Evolutionary conservation across 2,113 vertebrate species (phyloP).

Genomic region (Empidonax alnorum): DNA sequence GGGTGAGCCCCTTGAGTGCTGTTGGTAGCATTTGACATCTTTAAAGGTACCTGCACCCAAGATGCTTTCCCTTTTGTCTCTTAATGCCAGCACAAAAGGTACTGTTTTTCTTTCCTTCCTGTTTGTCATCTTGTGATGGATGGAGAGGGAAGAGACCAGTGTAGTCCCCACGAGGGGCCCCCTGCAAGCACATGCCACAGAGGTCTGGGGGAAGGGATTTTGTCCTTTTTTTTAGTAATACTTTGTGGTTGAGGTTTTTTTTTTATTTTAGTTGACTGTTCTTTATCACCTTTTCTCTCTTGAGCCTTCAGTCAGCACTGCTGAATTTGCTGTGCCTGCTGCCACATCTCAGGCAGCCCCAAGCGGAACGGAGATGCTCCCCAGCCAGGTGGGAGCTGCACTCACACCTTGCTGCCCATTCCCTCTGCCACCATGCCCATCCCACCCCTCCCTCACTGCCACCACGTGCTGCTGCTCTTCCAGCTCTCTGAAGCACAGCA

Average conservation of each 20-base stretch:
- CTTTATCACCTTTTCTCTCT: not conserved
- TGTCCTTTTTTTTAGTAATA: not conserved
- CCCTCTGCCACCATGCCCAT: accelerated
- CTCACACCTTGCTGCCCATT: not conserved
- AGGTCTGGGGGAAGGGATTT: not conserved
- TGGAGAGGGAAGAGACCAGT: not conserved
- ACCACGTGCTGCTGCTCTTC: not conserved
- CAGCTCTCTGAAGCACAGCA: not conserved
- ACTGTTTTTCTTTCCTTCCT: not conserved
- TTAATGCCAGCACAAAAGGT: not conserved
- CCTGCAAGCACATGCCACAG: not conserved
- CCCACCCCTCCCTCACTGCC: not conserved
- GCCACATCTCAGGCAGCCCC: accelerated
- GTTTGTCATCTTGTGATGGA: not conserved
- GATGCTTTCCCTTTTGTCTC: not conserved
- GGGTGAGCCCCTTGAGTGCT: accelerated
- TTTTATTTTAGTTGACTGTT: not conserved
- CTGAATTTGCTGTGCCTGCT: not conserved
- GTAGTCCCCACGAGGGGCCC: not conserved
- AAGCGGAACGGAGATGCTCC: accelerated
- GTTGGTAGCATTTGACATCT: not conserved
- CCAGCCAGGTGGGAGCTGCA: accelerated
- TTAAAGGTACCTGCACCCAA: not conserved
- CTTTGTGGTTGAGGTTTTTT: not conserved
- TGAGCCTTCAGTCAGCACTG: not conserved